phyloP scores from a whole-genome alignment of 2,888 invertebrate species.

The Dusona sp. region DNA sequence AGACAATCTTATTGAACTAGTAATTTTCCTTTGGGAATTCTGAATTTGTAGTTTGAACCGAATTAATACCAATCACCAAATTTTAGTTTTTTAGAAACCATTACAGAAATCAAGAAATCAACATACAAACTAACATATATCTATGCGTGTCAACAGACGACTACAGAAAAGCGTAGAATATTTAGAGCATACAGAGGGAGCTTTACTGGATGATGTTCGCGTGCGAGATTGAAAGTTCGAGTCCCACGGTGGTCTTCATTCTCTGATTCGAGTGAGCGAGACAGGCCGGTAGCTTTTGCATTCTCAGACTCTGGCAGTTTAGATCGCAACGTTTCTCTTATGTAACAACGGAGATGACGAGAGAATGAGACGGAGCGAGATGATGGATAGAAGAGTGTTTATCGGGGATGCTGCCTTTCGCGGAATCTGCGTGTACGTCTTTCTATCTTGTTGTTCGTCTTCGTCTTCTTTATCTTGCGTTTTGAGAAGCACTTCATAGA shows the following conservation, averaged over 20 bases:
- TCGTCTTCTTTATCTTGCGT: conserved; percentile 36
- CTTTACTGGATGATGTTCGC: conserved; percentile 72
- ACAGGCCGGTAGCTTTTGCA: conserved; percentile 72
- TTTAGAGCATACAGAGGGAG: not conserved
- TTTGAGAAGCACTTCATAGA: conserved; percentile 48
- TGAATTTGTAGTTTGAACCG: not conserved
- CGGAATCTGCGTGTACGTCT: conserved; percentile 73
- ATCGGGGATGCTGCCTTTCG: conserved; percentile 72
- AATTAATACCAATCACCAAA: not conserved
- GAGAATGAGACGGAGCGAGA: conserved; percentile 17
- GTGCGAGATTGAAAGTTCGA: conserved; percentile 79
- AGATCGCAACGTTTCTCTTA: conserved; percentile 78
- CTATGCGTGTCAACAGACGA: not conserved
- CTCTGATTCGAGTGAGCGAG: conserved; percentile 53
- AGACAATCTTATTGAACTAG: not conserved
- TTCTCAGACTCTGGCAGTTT: conserved; percentile 80
- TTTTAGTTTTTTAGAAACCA: not conserved
- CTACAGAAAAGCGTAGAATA: conserved; percentile 3
- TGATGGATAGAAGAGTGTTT: conserved; percentile 38
- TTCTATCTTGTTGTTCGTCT: conserved; percentile 24
- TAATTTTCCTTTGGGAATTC: not conserved
- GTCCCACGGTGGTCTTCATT: conserved; percentile 75
- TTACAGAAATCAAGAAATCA: not conserved
- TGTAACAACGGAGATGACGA: conserved; percentile 75
- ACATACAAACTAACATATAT: not conserved